phyloP scores from a whole-genome alignment of 2,797 vertebrate genomes.

The Gephyroberyx darwinii region DNA sequence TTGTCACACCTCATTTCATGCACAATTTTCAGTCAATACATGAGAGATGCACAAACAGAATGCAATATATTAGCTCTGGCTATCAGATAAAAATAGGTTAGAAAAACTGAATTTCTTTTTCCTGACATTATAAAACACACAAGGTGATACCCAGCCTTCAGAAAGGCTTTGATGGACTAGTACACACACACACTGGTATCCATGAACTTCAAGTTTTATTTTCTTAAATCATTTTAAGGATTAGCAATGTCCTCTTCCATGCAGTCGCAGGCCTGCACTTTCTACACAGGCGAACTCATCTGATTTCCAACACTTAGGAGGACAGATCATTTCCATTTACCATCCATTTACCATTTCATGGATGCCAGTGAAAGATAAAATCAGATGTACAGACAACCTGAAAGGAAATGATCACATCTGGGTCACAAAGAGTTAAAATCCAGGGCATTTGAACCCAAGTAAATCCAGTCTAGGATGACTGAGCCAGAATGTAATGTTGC shows the following conservation, averaged over 20 bases:
- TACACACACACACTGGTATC: constrained; percentile 24
- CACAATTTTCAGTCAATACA: constrained; percentile 31
- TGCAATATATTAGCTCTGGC: constrained; percentile 55
- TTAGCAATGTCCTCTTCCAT: constrained; percentile 13
- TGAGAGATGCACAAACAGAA: constrained; percentile 36
- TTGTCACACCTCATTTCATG: constrained; percentile 12
- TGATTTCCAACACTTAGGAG: too few relatives aligned
- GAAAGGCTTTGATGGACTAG: constrained; percentile 57
- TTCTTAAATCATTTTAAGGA: constrained; percentile 24
- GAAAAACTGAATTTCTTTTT: constrained; percentile 48
- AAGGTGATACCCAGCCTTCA: constrained; percentile 47
- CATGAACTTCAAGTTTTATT: constrained; percentile 61
- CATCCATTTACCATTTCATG: too few relatives aligned
- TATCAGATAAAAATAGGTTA: constrained; percentile 58
- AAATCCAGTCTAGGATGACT: constrained; percentile 44
- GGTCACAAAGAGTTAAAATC: constrained; percentile 18
- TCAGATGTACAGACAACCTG: background rate
- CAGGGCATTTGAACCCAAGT: constrained; percentile 24
- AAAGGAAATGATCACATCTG: constrained; percentile 1
- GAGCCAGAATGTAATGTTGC: constrained; percentile 16
- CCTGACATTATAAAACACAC: constrained; percentile 57
- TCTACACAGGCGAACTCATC: background rate
- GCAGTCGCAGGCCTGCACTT: background rate
- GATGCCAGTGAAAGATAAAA: background rate
- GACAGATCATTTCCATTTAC: too few relatives aligned